These are phyloP conservation scores for Drosophila ohnishii DNA, from an alignment of 1,140 invertebrate species.

Conservation along the genomic window DNA sequence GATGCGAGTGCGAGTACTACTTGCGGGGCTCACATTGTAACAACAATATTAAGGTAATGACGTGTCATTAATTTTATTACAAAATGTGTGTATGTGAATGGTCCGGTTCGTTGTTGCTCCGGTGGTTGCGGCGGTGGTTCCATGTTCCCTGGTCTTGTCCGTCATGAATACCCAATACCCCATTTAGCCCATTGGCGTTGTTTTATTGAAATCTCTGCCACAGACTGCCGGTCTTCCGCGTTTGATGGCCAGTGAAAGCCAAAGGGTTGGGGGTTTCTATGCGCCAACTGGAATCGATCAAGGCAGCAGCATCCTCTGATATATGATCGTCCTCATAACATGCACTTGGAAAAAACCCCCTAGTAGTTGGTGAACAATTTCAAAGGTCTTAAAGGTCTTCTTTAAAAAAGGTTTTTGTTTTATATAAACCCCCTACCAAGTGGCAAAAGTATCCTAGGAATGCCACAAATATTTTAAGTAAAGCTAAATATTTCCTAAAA, in stretches of 20 bases:
- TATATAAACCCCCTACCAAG: not conserved
- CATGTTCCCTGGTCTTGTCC: constrained; percentile 8
- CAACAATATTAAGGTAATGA: constrained; percentile 83
- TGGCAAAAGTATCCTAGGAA: not conserved
- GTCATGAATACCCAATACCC: constrained; percentile 48
- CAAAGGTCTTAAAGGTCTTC: not conserved
- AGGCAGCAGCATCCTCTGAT: not conserved
- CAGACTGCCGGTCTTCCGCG: constrained; percentile 75
- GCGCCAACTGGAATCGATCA: constrained; percentile 27
- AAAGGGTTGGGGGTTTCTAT: constrained; percentile 5
- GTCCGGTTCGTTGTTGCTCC: constrained; percentile 3
- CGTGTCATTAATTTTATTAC: constrained; percentile 83
- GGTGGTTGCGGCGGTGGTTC: constrained; percentile 9
- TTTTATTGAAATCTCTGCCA: constrained; percentile 69
- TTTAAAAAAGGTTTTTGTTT: not conserved
- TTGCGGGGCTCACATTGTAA: constrained; percentile 70
- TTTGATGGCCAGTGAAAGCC: constrained; percentile 54
- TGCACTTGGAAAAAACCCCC: constrained; percentile 1
- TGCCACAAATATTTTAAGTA: constrained; percentile 10
- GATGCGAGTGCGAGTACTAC: constrained; percentile 49
- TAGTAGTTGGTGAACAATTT: not conserved
- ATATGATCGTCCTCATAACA: not conserved
- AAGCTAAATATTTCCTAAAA: not conserved
- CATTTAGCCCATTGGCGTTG: constrained; percentile 63
- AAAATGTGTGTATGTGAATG: constrained; percentile 73